Evolutionary conservation across 2,113 vertebrate species (phyloP).

Genomic region (Pachycephala philippinensis): DNA sequence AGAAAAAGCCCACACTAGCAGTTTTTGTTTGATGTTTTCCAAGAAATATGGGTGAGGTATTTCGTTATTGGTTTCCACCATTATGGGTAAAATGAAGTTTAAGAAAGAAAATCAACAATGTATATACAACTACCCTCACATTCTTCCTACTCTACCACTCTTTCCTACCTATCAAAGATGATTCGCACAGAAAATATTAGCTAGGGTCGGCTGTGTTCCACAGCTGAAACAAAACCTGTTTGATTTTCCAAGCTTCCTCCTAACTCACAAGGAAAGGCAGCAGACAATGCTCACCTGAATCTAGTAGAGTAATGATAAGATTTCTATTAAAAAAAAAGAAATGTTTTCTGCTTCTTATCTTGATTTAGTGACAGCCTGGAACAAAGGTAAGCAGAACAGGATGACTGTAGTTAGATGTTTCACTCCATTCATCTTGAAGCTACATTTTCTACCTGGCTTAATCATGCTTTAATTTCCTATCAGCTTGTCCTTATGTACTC

Average conservation of each 20-base stretch:
- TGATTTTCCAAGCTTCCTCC: neutral
- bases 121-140: neutral
- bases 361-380: neutral
- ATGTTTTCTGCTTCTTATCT: neutral
- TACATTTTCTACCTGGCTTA: neutral
- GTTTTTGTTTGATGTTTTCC: neutral
- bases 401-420: neutral
- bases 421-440: neutral
- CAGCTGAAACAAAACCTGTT: neutral
- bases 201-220: neutral
- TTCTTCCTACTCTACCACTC: neutral
- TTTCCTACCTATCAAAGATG: neutral
- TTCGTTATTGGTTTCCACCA: neutral
- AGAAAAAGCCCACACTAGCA: neutral
- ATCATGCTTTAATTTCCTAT: slow-evolving; percentile 2
- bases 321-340: neutral
- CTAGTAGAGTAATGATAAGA: neutral
- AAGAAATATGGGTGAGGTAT: neutral
- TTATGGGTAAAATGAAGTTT: neutral
- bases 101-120: neutral
- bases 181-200: neutral
- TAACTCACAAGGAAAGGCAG: neutral
- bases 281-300: neutral
- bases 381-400: neutral
- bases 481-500: neutral